Conservation (phyloP, 2,797 vertebrate species). For the Silurus lanzhouensis region DNA sequence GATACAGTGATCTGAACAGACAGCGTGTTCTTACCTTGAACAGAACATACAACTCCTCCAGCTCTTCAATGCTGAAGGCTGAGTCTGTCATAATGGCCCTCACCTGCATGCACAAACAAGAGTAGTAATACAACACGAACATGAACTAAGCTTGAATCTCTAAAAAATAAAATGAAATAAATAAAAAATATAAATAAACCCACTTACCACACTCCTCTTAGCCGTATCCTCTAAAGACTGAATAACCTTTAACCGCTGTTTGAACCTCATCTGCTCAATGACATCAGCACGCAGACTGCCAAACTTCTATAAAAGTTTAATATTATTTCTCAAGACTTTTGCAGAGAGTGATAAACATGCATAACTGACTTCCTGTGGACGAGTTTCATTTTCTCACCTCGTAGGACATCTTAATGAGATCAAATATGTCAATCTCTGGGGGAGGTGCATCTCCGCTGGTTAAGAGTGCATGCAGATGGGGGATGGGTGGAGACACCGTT, state of each 20-base stretch:
- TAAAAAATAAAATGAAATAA: not conserved
- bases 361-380: not conserved
- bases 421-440: slow-evolving; percentile 87
- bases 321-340: not conserved
- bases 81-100: slow-evolving; percentile 92
- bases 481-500: slow-evolving; percentile 84
- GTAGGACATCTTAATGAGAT: slow-evolving; percentile 90
- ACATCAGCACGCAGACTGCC: slow-evolving; percentile 85
- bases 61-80: slow-evolving; percentile 90
- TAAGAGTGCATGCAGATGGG: slow-evolving; percentile 87
- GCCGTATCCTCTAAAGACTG: slow-evolving; percentile 95
- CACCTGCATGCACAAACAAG: slow-evolving; percentile 73
- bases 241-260: slow-evolving; percentile 96
- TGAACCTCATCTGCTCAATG: slow-evolving; percentile 98
- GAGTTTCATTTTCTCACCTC: slow-evolving; percentile 75
- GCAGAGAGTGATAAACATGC: not conserved
- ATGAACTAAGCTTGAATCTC: not conserved
- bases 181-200: not conserved
- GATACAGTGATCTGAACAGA: not conserved
- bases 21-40: slow-evolving; percentile 85
- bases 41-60: slow-evolving; percentile 92
- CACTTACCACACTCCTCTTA: slow-evolving; percentile 93
- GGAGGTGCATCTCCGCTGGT: slow-evolving; percentile 88
- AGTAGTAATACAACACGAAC: not conserved
- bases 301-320: slow-evolving; percentile 79